Evolutionary conservation across 2,113 vertebrate species (phyloP).

Genomic region (Zingel zingel): DNA sequence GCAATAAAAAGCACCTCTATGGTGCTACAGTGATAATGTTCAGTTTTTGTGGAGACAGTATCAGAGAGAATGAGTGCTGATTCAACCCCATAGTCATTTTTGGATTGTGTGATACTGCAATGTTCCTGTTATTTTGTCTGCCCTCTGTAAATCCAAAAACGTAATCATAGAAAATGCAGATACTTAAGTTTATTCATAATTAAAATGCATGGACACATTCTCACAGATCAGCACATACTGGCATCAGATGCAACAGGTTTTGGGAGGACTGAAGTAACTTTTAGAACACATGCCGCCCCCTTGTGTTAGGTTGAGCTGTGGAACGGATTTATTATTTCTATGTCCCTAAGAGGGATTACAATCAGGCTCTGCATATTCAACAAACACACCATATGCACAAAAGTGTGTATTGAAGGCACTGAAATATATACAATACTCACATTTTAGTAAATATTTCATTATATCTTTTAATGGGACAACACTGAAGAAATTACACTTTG

Average conservation of each 20-base stretch:
- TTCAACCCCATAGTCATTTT: not conserved
- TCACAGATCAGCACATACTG: not conserved
- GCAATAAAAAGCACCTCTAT: not conserved
- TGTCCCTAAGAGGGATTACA: not conserved
- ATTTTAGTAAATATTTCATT: too few relatives aligned
- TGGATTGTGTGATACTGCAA: not conserved
- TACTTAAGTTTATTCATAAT: not conserved
- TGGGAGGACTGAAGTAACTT: conserved; percentile 26
- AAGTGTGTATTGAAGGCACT: not conserved
- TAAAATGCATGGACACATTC: not conserved
- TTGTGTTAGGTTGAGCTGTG: conserved; percentile 61
- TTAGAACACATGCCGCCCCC: conserved; percentile 67
- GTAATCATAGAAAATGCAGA: not conserved
- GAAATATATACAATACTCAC: not conserved
- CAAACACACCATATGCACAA: not conserved
- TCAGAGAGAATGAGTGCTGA: not conserved
- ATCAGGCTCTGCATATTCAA: not conserved
- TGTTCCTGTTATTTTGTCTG: not conserved
- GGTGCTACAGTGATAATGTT: not conserved
- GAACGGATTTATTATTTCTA: not conserved
- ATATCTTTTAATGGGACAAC: too few relatives aligned
- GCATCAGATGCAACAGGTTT: conserved; percentile 64
- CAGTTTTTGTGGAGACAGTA: not conserved
- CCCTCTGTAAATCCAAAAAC: not conserved
- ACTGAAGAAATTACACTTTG: too few relatives aligned